Evolutionary conservation across 2,113 vertebrate species (phyloP).

Genomic region (Vulpes lagopus): DNA sequence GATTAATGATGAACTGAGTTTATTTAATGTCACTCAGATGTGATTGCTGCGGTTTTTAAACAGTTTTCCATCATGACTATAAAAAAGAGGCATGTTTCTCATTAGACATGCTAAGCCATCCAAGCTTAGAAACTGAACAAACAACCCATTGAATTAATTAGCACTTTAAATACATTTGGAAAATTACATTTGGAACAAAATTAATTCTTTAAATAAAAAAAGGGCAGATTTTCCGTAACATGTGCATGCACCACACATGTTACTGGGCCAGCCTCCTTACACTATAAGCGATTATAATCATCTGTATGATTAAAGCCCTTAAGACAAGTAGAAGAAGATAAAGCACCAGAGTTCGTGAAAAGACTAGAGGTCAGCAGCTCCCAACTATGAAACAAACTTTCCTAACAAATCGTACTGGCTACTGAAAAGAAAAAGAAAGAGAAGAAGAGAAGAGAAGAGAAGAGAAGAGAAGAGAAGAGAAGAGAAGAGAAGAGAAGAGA

Average conservation of each 20-base stretch:
- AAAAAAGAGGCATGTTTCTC: constrained; percentile 36
- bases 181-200: constrained; percentile 58
- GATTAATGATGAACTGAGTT: not conserved
- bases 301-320: not conserved
- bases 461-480: too few relatives aligned
- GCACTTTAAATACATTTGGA: constrained; percentile 39
- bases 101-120: not conserved
- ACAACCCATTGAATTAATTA: constrained; percentile 52
- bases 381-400: not conserved
- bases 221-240: constrained; percentile 65
- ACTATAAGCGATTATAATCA: not conserved
- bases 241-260: not conserved
- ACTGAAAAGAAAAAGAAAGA: not conserved
- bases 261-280: not conserved
- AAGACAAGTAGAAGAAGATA: not conserved
- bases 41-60: not conserved
- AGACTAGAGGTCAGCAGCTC: not conserved
- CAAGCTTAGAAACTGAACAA: constrained; percentile 48
- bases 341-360: not conserved
- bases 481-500: not conserved
- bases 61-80: not conserved
- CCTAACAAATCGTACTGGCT: not conserved
- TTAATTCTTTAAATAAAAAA: constrained; percentile 61
- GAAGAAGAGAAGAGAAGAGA: too few relatives aligned
- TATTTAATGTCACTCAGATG: not conserved